Percentiles rank a stretch among this genome's conserved stretches.
Evolutionary conservation across 2,113 vertebrate species (phyloP).

Genomic region (Nerophis lumbriciformis): DNA sequence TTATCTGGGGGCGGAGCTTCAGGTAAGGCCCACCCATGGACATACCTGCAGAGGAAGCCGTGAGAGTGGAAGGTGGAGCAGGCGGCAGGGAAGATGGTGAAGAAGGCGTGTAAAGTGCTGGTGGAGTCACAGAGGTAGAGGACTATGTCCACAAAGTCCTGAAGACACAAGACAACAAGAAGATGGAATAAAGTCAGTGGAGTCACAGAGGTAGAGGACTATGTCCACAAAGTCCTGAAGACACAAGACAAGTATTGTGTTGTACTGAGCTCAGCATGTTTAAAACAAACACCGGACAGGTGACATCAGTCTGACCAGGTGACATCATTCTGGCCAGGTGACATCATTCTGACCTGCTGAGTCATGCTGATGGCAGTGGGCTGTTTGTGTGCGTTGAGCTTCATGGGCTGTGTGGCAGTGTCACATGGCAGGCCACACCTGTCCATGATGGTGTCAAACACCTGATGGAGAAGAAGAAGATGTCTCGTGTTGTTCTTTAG

Average conservation of each 20-base stretch:
- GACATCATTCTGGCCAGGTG: too few relatives aligned
- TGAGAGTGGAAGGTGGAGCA: constrained; percentile 85
- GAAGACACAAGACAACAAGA: not conserved
- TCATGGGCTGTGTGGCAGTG: constrained; percentile 75
- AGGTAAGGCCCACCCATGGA: not conserved
- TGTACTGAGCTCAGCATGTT: too few relatives aligned
- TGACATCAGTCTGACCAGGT: too few relatives aligned
- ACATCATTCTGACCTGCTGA: constrained; percentile 72
- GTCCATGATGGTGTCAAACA: constrained; percentile 81
- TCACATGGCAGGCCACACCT: constrained; percentile 83
- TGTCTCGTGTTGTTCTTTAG: too few relatives aligned
- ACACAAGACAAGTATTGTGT: not conserved
- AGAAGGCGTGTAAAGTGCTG: constrained; percentile 88
- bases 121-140: constrained; percentile 89
- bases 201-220: constrained; percentile 87
- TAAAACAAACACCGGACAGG: too few relatives aligned
- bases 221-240: constrained; percentile 86
- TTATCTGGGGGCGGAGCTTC: not conserved
- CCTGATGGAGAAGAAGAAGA: constrained; percentile 59
- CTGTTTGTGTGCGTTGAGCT: constrained; percentile 72
- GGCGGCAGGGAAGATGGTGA: constrained; percentile 87
- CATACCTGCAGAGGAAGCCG: constrained; percentile 85
- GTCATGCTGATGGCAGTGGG: constrained; percentile 78
- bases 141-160: constrained; percentile 87
- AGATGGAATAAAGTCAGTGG: constrained; percentile 45